Evolutionary conservation across 2,888 invertebrate genomes (phyloP), one percentile per base, ranked within the genome.

Genomic region (Aphrophora alni): DNA sequence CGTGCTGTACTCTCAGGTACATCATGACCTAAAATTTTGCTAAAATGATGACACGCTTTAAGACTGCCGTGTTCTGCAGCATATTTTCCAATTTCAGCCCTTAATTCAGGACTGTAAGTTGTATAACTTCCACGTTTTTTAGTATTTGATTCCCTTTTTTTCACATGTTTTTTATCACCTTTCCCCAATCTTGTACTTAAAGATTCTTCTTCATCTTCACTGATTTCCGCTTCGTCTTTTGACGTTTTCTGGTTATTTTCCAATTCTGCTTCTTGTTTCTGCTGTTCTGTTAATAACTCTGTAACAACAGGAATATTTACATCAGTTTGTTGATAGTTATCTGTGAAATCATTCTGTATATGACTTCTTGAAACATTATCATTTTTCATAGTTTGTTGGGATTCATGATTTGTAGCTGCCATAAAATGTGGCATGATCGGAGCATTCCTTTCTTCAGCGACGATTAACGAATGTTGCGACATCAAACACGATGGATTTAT

Each of bases 61-160:
- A 81, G 59, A 76, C 83, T 82, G 12, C 84, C 82, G 78, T 84
- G 81, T 72, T 84, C 82, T 25, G 84, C 83, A 77, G 84, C 84
- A 77, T 82, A 84, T 74, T 84, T 84, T 12, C 84, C 84, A 26
- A 84, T 84, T 82, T 84, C 83, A 4, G 84, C 84, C 44, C 84
- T 76, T 59, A 84, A 72, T 83, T 84, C 84, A 33, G 84, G 84
- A 28, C 84, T 84, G 73, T 82, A 84, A 8, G 82, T 76, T 12
- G 82, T 81, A 33, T 84, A 84, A 24, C 77, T 80, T 10, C 84
- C 84, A 77, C 84, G 51, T 68, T 83, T 84, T 77, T 82, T 80
- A 71, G 78, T 77, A 24, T 51, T 44, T 33, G 77, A 69, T 44
- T 80, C 78, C 70, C 77, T 82, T 74, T 77, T 81, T 33, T 59